These are phyloP conservation scores for Amphimedon queenslandica DNA, from an alignment of 37 sponge, comb jelly and placozoan species.

Conservation along the genomic window DNA sequence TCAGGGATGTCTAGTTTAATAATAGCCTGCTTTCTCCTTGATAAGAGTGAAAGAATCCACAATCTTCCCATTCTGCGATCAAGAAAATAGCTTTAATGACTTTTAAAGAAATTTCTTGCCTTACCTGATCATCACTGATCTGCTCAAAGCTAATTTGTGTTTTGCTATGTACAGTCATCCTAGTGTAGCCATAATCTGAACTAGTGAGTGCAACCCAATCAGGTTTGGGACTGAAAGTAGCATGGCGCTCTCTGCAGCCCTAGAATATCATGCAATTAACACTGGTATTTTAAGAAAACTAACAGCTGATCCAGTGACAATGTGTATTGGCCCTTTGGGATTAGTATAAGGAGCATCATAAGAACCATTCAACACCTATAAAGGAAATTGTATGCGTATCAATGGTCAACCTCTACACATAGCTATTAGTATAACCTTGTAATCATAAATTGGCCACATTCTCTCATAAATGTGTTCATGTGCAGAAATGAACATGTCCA, in stretches of 20 bases:
- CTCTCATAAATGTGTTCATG: conserved; percentile 58
- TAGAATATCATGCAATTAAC: not conserved
- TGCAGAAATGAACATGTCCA: conserved; percentile 31
- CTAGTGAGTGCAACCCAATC: conserved; percentile 28
- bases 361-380: conserved; percentile 18
- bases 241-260: conserved; percentile 31
- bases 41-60: conserved; percentile 11
- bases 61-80: conserved; percentile 10
- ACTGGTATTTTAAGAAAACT: no score
- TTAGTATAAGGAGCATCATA: conserved; percentile 10
- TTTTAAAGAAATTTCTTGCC: no score
- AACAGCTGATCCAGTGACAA: conserved; percentile 27
- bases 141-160: conserved; percentile 38
- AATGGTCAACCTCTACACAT: not conserved
- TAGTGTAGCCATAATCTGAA: conserved; percentile 35
- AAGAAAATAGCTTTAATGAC: not conserved
- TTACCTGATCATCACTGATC: conserved; percentile 35
- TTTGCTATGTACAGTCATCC: conserved; percentile 34
- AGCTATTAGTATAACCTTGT: conserved; percentile 3
- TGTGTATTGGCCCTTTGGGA: conserved; percentile 15
- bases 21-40: conserved; percentile 1
- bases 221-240: conserved; percentile 2
- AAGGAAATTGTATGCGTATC: not conserved
- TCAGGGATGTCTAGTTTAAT: no score
- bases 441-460: conserved; percentile 47